These are phyloP conservation scores for Lepus timidus DNA, from an alignment of 2,113 vertebrate genomes.

Conservation along the genomic window DNA sequence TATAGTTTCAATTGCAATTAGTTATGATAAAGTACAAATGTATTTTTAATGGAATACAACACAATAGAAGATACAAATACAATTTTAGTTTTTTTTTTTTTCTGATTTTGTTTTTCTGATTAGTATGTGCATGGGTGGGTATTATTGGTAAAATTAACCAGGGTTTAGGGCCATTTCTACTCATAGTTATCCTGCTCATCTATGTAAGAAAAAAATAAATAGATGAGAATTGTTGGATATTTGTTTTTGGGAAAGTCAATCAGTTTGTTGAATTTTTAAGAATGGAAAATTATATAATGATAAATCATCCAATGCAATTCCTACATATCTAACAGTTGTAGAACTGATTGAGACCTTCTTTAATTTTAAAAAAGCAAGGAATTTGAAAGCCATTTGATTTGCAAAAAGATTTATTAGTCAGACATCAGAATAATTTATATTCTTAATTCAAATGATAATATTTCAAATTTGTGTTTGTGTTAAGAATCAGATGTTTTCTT, in stretches of 20 bases:
- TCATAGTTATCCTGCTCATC: neutral
- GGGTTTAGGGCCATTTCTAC: neutral
- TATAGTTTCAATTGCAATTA: neutral
- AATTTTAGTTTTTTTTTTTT: neutral
- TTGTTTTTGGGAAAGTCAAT: neutral
- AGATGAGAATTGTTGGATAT: neutral
- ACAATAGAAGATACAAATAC: neutral
- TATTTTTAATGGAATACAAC: neutral
- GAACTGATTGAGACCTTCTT: neutral
- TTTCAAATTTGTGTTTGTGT: neutral
- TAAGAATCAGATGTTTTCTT: neutral
- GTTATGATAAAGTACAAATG: conserved; percentile 5
- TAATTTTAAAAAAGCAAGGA: conserved; percentile 21
- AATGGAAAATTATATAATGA: neutral
- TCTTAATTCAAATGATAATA: neutral
- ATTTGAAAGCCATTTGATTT: neutral
- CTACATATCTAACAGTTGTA: neutral
- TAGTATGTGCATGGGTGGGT: neutral
- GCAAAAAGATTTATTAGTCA: neutral
- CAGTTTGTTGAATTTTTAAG: neutral
- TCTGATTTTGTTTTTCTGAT: neutral
- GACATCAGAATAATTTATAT: neutral
- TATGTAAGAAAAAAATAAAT: neutral
- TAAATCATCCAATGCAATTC: neutral
- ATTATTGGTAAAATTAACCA: neutral